These are phyloP conservation scores for Tromatobia lineatoria DNA, from an alignment of 2,888 invertebrate genomes.

Conservation along the genomic window DNA sequence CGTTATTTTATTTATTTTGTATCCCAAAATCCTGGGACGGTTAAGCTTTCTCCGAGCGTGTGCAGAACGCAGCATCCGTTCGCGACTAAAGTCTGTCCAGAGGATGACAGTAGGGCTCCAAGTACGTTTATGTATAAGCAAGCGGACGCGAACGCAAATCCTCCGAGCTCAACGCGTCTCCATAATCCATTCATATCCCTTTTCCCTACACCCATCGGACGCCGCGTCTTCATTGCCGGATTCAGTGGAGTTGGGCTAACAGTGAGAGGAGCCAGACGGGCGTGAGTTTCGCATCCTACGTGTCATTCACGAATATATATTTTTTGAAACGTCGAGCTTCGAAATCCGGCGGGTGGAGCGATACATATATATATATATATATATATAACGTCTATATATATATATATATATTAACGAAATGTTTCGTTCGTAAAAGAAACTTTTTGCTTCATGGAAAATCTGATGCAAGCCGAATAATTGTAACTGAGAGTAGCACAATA, in stretches of 20 bases:
- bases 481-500: slow-evolving; percentile 20
- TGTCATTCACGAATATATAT: slow-evolving; percentile 20
- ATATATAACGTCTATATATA: not conserved
- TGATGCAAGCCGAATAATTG: slow-evolving; percentile 1
- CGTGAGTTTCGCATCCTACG: slow-evolving; percentile 4
- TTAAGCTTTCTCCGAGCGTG: slow-evolving; percentile 53
- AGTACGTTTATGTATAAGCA: slow-evolving; percentile 58
- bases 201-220: slow-evolving; percentile 72
- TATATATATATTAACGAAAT: slow-evolving; percentile 15
- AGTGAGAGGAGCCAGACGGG: slow-evolving; percentile 39
- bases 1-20: slow-evolving; percentile 19
- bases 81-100: slow-evolving; percentile 54
- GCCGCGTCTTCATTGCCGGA: slow-evolving; percentile 47
- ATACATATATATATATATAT: not conserved
- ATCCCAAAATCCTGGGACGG: slow-evolving; percentile 45
- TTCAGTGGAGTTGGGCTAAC: slow-evolving; percentile 40
- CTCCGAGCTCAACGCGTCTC: slow-evolving; percentile 82
- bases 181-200: slow-evolving; percentile 82
- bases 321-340: slow-evolving; percentile 19
- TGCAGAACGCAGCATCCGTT: slow-evolving; percentile 21
- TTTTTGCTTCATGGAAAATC: not conserved
- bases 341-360: slow-evolving; percentile 16
- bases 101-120: slow-evolving; percentile 55
- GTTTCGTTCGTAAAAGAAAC: not conserved
- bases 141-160: slow-evolving; percentile 73